Evolutionary conservation across 2,888 invertebrate genomes (phyloP).

Genomic region (Tetragonisca angustula): DNA sequence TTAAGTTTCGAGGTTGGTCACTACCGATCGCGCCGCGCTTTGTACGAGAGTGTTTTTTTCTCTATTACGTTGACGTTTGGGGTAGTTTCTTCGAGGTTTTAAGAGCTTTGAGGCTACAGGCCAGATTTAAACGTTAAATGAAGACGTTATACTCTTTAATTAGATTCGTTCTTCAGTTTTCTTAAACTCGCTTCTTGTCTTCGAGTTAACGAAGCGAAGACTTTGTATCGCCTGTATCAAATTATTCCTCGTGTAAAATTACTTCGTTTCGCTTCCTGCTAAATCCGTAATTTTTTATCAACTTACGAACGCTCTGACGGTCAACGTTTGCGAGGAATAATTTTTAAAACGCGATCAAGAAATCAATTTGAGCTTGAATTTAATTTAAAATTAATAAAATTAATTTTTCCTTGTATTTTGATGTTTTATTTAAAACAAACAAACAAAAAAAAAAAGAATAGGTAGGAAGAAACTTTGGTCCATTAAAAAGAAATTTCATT

Average conservation of each 20-base stretch:
- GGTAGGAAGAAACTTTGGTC: no score
- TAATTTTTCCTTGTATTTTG: no score
- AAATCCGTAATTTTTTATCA: no score
- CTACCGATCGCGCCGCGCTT: background rate
- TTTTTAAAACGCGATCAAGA: no score
- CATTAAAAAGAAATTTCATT: no score
- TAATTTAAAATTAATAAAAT: no score
- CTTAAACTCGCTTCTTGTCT: background rate
- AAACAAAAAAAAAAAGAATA: no score
- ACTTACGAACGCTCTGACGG: no score
- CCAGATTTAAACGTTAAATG: background rate
- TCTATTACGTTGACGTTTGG: background rate
- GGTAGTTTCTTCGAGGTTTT: background rate
- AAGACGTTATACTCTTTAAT: conserved; percentile 17
- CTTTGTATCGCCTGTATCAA: background rate
- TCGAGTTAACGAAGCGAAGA: background rate
- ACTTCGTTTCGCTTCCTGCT: no score
- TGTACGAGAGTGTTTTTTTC: background rate
- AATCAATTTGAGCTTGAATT: no score
- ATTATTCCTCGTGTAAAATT: background rate
- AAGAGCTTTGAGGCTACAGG: background rate
- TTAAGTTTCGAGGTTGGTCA: background rate
- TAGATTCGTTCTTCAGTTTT: background rate
- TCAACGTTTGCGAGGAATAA: no score
- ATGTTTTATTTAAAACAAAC: no score